A percentile compares a stretch with the other conserved stretches of the same genome.
These are phyloP conservation scores for Radopholus similis DNA, from an alignment of 1,140 invertebrate genomes.

Conservation along the genomic window DNA sequence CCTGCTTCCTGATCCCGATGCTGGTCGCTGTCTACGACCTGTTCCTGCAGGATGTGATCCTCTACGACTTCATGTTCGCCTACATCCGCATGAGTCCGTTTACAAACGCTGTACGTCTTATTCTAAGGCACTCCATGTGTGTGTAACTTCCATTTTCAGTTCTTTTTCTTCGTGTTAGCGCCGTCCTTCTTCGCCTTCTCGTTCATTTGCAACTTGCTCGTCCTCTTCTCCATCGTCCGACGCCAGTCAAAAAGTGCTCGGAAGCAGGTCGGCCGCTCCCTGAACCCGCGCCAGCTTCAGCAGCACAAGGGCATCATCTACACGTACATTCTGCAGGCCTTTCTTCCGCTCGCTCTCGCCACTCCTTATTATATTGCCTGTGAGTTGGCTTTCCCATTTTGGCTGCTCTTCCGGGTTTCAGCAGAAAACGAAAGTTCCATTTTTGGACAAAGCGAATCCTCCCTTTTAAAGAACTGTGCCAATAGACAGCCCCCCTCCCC, in stretches of 20 bases:
- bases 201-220: conserved; percentile 49
- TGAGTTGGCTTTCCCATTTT: conserved; percentile 24
- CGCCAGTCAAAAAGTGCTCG: conserved; percentile 52
- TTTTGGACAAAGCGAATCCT: not conserved
- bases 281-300: conserved; percentile 49
- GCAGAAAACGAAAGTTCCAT: not conserved
- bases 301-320: conserved; percentile 50
- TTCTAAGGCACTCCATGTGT: not conserved
- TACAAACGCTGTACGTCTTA: conserved; percentile 40
- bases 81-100: conserved; percentile 49
- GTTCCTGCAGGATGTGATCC: conserved; percentile 44
- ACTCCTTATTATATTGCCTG: conserved; percentile 55
- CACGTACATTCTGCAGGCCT: conserved; percentile 46
- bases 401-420: not conserved
- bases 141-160: conserved; percentile 34
- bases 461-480: not conserved
- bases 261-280: conserved; percentile 47
- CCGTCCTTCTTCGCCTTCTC: conserved; percentile 48
- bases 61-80: conserved; percentile 51
- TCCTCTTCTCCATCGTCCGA: conserved; percentile 47
- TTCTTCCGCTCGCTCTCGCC: conserved; percentile 44
- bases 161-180: conserved; percentile 51
- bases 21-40: conserved; percentile 48
- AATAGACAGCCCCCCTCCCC: not conserved
- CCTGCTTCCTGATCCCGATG: conserved; percentile 51